Evolutionary conservation across 2,888 invertebrate species (phyloP), one percentile per base, ranked within the genome.

Genomic region (Helicoverpa assulta): DNA sequence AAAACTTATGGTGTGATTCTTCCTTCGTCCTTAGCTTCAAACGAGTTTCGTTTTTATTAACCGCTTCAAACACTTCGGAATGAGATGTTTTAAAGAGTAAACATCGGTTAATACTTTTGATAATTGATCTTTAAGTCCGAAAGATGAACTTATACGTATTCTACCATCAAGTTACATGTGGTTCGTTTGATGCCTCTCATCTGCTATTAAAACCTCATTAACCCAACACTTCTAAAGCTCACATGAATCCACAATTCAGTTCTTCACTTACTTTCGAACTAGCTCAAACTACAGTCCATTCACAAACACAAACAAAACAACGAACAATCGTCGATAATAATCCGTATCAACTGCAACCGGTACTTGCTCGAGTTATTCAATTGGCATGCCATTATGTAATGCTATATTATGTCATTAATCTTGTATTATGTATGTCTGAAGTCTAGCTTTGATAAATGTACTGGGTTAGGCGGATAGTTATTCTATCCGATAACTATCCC

Each of bases 331-430:
- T 54, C 40, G 18, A 6, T 61, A 57, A 47, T 62, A 65, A 50
- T 59, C 56, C 43, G 58, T 51, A 54, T 10, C 50, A 0, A 55
- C 10, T 61, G 56, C 58, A 67, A 75, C 70, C 70, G 64, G 73
- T 76, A 64, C 76, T 19, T 60, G 73, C 47, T 70, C 64, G 51
- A 51, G 54, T 73, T 71, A 76, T 78, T 62, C 71, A 72, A 82
- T 82, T 70, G 70, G 57, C 52, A 74, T 77, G 40, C 58, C 53
- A 6, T 81, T 81, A 69, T 8, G 19, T 69, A 80, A 78, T 29
- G 8, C 69, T 6, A n/a, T 60, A 70, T 82, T 77, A 82, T 63
- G 26, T 77, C 73, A 66, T 77, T 59, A 51, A 52, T 50, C 43
- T 70, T 21, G 40, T 40, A 3, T 40, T 40, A 40, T 40, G 40